These are phyloP conservation scores for Lepidurus arcticus DNA, from an alignment of 1,140 invertebrate genomes.

Conservation along the genomic window DNA sequence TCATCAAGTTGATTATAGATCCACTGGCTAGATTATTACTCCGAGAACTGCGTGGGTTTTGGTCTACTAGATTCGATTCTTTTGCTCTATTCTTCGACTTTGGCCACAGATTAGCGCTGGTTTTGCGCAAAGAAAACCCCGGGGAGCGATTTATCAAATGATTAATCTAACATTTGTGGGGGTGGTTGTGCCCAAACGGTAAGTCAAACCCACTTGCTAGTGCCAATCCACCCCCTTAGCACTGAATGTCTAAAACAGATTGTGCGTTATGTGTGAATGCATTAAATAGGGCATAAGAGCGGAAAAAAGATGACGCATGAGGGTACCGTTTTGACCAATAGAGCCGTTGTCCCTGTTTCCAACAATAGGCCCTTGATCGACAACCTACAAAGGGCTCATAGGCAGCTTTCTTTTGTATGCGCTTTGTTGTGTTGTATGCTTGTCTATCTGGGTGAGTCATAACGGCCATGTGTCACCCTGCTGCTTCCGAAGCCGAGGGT, in stretches of 20 bases:
- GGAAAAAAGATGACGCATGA: neutral
- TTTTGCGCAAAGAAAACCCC: neutral
- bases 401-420: neutral
- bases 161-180: neutral
- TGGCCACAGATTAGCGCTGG: no score
- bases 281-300: neutral
- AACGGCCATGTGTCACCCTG: constrained; percentile 3
- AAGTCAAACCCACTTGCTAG: neutral
- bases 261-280: constrained; percentile 1
- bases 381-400: neutral
- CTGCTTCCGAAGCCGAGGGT: neutral
- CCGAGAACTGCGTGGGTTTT: no score
- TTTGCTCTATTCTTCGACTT: no score
- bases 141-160: neutral
- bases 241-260: neutral
- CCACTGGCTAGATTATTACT: no score
- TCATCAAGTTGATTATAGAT: no score
- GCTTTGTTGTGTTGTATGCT: neutral
- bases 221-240: neutral
- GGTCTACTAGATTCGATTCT: no score
- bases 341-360: neutral
- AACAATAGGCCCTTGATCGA: constrained; percentile 7
- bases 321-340: neutral
- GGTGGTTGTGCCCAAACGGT: constrained; percentile 3
- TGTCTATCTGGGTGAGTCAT: constrained; percentile 10